Percentiles rank a stretch among this genome's conserved stretches.
phyloP scores from a whole-genome alignment of 2,888 invertebrate species.

The Tetragonisca angustula region DNA sequence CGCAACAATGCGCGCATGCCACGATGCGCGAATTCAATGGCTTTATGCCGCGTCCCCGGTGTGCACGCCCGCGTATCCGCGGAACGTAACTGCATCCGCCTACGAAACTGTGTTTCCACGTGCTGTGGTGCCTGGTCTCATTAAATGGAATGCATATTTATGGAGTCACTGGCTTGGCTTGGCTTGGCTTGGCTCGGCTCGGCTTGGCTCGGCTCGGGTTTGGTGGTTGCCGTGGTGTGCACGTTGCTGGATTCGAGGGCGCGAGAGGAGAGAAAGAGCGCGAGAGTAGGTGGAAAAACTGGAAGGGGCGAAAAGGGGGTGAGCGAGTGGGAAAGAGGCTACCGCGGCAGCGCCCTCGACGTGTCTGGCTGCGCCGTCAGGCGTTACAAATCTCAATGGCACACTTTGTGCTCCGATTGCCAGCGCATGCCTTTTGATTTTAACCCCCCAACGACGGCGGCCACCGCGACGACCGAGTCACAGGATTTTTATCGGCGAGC shows the following conservation, averaged over 20 bases:
- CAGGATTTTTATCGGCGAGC: conserved; percentile 54
- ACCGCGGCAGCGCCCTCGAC: conserved; percentile 56
- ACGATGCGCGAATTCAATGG: conserved; percentile 62
- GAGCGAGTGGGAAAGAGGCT: conserved; percentile 10
- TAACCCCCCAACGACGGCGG: conserved; percentile 56
- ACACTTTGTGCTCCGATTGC: conserved; percentile 65
- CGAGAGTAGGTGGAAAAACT: not conserved
- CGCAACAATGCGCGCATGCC: conserved; percentile 56
- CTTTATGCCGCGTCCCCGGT: conserved; percentile 50
- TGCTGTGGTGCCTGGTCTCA: conserved; percentile 58
- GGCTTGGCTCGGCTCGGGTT: conserved; percentile 35
- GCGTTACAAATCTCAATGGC: conserved; percentile 73
- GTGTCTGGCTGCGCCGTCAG: conserved; percentile 66
- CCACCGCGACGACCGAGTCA: conserved; percentile 19
- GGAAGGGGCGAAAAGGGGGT: not conserved
- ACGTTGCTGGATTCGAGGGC: conserved; percentile 40
- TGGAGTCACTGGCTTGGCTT: conserved; percentile 62
- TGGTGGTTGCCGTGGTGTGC: conserved; percentile 18
- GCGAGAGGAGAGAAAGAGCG: conserved; percentile 11
- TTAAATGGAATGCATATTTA: conserved; percentile 75
- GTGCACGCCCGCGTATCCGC: conserved; percentile 46
- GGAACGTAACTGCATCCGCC: conserved; percentile 61
- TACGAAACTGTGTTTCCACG: conserved; percentile 57
- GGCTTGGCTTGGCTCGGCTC: conserved; percentile 48
- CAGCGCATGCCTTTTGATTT: conserved; percentile 68